These are phyloP conservation scores for Trachops cirrhosus DNA, from an alignment of 2,797 vertebrate species.

Conservation along the genomic window DNA sequence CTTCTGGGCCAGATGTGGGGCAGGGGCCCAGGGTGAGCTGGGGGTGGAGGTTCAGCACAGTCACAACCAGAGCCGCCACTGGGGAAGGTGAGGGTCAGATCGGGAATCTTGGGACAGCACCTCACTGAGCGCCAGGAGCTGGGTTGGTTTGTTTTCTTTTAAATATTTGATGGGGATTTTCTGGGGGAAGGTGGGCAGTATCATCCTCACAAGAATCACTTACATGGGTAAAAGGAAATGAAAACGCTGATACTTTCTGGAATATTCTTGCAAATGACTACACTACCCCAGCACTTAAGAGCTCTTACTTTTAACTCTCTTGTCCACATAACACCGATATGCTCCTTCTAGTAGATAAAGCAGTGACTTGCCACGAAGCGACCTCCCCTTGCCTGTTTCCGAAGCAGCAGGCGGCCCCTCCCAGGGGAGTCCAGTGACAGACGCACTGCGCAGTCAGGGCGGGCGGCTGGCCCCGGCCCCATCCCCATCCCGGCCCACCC, in stretches of 20 bases:
- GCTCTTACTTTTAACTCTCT: background rate
- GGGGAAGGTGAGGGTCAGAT: background rate
- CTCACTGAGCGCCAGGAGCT: background rate
- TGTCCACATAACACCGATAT: background rate
- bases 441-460: fast-evolving
- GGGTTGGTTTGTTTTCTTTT: background rate
- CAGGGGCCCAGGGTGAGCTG: background rate
- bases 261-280: background rate
- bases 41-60: too few species aligned
- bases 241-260: background rate
- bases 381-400: background rate
- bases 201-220: background rate
- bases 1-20: background rate
- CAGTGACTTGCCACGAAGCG: background rate
- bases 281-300: background rate
- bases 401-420: background rate
- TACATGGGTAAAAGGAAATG: background rate
- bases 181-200: too few species aligned
- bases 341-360: background rate
- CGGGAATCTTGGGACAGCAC: background rate
- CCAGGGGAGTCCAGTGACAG: too few species aligned
- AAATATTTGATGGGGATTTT: background rate
- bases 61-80: fast-evolving
- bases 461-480: background rate
- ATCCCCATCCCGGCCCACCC: background rate